Evolutionary conservation across 2,888 invertebrate genomes (phyloP).

Genomic region (Creontiades dilutus): DNA sequence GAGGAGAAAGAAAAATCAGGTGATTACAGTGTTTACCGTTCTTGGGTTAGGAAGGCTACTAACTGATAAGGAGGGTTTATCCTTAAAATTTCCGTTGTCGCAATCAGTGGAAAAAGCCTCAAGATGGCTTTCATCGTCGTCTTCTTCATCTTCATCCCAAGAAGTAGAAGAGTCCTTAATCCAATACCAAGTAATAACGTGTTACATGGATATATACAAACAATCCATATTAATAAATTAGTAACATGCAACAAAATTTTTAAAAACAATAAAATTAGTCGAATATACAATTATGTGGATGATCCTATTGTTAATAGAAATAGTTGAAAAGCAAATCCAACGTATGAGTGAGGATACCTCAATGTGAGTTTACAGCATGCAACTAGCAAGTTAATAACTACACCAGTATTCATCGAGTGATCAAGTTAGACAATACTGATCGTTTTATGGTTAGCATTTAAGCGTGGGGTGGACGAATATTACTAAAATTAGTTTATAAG

Average conservation of each 20-base stretch:
- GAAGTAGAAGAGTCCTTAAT: conserved; percentile 78
- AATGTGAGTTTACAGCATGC: conserved; percentile 13
- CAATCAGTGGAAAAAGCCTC: conserved; percentile 72
- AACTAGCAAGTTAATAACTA: not conserved
- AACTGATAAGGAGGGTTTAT: conserved; percentile 72
- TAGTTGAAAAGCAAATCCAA: not conserved
- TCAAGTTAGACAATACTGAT: not conserved
- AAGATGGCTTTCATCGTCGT: conserved; percentile 75
- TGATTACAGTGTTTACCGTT: conserved; percentile 71
- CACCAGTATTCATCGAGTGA: not conserved
- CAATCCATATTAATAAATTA: not conserved
- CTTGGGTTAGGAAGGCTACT: conserved; percentile 74
- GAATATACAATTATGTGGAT: too few relatives aligned
- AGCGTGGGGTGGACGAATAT: too few relatives aligned
- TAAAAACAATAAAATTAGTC: too few relatives aligned
- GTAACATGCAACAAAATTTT: not conserved
- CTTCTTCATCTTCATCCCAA: conserved; percentile 79
- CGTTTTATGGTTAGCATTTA: not conserved
- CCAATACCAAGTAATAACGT: conserved; percentile 39
- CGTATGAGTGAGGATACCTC: not conserved
- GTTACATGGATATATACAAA: not conserved
- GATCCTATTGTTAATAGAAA: too few relatives aligned
- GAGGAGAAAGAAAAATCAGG: not conserved
- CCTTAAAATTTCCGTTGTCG: conserved; percentile 74
- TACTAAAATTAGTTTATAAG: too few relatives aligned